A percentile compares a stretch with the other conserved stretches of the same genome.
Conservation (phyloP, 2,797 vertebrate genomes). For the Semaprochilodus insignis region DNA sequence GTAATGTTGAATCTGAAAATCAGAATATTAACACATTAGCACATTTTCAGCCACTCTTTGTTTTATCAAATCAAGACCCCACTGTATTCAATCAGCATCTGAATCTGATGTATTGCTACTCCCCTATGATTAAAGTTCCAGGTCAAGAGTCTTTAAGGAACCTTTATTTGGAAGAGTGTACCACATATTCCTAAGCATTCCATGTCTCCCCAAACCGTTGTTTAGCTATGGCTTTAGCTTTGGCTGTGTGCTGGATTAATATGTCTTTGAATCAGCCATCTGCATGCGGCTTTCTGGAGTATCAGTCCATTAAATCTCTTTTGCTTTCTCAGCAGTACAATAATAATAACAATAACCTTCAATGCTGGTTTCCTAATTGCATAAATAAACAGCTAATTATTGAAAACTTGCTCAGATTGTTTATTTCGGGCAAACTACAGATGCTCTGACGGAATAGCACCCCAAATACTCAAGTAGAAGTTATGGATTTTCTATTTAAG, state of each 20-base stretch:
- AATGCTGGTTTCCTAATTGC: neutral
- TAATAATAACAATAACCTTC: neutral
- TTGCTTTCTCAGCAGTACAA: neutral
- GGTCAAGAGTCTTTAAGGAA: neutral
- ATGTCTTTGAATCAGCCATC: slow-evolving; percentile 31
- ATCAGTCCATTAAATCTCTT: slow-evolving; percentile 15
- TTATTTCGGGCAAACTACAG: neutral
- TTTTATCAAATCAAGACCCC: no score
- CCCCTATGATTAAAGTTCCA: no score
- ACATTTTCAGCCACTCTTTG: no score
- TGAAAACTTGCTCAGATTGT: neutral
- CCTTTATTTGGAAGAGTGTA: neutral
- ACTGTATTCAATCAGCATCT: no score
- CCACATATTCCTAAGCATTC: neutral
- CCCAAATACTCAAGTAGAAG: neutral
- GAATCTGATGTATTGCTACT: no score
- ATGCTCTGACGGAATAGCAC: neutral
- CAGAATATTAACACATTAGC: no score
- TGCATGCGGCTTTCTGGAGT: neutral
- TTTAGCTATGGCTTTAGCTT: neutral
- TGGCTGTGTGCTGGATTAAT: slow-evolving; percentile 33
- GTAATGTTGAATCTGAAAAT: no score
- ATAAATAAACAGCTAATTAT: neutral
- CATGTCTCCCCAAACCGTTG: neutral
- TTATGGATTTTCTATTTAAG: neutral